phyloP scores from a whole-genome alignment of 2,888 invertebrate genomes.

The Microdon myrmicae region DNA sequence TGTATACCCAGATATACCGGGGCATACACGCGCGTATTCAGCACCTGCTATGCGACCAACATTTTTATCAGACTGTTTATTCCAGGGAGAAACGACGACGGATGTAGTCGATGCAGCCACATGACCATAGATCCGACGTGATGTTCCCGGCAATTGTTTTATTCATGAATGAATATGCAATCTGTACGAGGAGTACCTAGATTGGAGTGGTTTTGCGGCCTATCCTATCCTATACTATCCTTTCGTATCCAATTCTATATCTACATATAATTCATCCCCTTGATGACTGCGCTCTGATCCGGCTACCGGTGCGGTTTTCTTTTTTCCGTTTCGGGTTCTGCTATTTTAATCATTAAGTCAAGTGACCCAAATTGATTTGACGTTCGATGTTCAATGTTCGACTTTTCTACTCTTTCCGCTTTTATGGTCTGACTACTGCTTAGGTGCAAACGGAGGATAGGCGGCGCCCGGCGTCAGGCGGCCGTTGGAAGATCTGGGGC shows the following conservation, averaged over 20 bases:
- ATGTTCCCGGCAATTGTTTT: constrained; percentile 46
- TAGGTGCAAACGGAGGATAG: constrained; percentile 13
- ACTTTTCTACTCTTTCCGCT: constrained; percentile 23
- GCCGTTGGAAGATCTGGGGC: constrained; percentile 1
- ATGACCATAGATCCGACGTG: constrained; percentile 50
- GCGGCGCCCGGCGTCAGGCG: constrained; percentile 9
- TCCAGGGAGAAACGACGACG: constrained; percentile 21
- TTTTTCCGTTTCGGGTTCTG: constrained; percentile 43
- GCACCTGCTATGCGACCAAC: constrained; percentile 42
- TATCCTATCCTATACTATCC: constrained; percentile 2
- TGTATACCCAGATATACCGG: constrained; percentile 42
- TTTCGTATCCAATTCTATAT: no score
- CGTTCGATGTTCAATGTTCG: constrained; percentile 18
- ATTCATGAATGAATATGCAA: constrained; percentile 52
- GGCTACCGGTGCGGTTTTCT: constrained; percentile 21
- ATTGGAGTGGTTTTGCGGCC: constrained; percentile 23
- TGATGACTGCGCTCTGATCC: no score
- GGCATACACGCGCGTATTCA: neutral
- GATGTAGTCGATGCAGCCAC: constrained; percentile 24
- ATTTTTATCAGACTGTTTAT: constrained; percentile 39
- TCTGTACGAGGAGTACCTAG: constrained; percentile 46
- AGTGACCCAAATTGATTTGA: constrained; percentile 49
- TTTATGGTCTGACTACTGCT: neutral
- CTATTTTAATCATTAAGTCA: constrained; percentile 52
- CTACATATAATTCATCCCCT: no score